Evolutionary conservation across 2,113 vertebrate species (phyloP).

Genomic region (Acinonyx jubatus): DNA sequence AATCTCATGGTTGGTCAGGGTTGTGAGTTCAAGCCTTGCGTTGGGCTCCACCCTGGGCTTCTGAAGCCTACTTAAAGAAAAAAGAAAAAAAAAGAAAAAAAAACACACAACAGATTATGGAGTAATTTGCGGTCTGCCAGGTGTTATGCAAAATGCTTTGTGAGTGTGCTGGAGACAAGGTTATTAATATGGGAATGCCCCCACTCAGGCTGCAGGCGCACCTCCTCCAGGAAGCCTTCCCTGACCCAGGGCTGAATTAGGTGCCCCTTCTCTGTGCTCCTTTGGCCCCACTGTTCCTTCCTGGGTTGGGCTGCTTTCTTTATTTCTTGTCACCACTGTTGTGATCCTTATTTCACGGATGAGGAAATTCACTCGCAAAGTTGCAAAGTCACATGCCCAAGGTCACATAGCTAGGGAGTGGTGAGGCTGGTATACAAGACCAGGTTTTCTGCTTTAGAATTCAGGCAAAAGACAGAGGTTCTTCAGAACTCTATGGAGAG

Average conservation of each 20-base stretch:
- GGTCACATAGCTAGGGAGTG: not conserved
- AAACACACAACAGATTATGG: not conserved
- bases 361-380: not conserved
- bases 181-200: not conserved
- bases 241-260: not conserved
- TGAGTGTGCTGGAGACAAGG: not conserved
- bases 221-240: not conserved
- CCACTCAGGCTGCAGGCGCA: not conserved
- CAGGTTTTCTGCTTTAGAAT: not conserved
- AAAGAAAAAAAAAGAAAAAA: too few relatives aligned
- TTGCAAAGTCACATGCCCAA: not conserved
- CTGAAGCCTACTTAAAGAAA: too few relatives aligned
- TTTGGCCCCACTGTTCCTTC: not conserved
- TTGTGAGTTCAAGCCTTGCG: too few relatives aligned
- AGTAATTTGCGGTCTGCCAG: not conserved
- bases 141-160: not conserved
- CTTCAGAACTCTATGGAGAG: not conserved
- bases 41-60: too few relatives aligned
- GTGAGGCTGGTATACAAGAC: not conserved
- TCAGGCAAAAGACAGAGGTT: not conserved
- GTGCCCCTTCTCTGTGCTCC: not conserved
- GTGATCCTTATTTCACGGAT: not conserved
- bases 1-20: too few relatives aligned
- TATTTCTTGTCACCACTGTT: not conserved
- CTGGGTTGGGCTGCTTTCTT: not conserved